A percentile compares a stretch with the other conserved stretches of the same genome.
Conservation (phyloP, 2,888 invertebrate genomes). For the Eustalomyia histrio region DNA sequence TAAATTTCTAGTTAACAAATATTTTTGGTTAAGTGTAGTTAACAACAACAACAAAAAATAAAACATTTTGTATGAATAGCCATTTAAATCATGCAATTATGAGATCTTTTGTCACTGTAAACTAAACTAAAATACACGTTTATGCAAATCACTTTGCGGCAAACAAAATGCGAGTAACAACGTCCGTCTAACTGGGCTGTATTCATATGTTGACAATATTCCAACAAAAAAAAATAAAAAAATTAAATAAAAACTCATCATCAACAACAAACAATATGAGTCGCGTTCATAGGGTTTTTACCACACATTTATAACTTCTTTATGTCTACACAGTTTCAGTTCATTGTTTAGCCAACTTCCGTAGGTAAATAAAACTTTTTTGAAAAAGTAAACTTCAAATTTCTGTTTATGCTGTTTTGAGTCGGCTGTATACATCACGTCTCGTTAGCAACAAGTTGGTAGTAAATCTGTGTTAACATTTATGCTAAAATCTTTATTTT, state of each 20-base stretch:
- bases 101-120: constrained; percentile 75
- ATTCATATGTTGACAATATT: constrained; percentile 52
- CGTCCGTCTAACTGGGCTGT: constrained; percentile 50
- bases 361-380: constrained; percentile 60
- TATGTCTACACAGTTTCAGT: constrained; percentile 24
- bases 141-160: constrained; percentile 63
- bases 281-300: constrained; percentile 42
- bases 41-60: background rate
- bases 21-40: background rate
- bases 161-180: constrained; percentile 38
- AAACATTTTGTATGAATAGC: constrained; percentile 71
- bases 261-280: constrained; percentile 33
- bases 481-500: constrained; percentile 35
- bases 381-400: background rate
- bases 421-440: constrained; percentile 55
- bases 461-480: constrained; percentile 66
- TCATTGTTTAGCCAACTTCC: constrained; percentile 62
- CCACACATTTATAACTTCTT: constrained; percentile 58
- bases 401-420: constrained; percentile 49
- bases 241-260: background rate
- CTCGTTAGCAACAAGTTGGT: constrained; percentile 65
- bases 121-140: constrained; percentile 55
- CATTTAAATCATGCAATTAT: constrained; percentile 78
- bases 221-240: no score
- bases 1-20: no score